Evolutionary conservation across 2,797 vertebrate species (phyloP).

Genomic region (Pipistrellus kuhlii): DNA sequence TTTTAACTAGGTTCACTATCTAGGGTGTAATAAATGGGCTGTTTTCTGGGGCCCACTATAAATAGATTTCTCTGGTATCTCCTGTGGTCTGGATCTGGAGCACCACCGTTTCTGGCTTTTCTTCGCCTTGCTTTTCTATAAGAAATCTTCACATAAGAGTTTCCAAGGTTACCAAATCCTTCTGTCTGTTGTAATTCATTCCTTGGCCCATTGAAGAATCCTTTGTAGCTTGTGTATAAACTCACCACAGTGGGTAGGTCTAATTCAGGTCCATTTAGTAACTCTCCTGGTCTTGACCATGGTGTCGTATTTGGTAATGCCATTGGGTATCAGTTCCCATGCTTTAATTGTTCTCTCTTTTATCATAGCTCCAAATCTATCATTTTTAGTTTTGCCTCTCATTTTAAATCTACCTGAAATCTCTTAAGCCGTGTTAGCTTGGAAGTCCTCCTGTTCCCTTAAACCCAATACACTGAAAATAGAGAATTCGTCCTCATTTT

Average conservation of each 20-base stretch:
- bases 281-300: not conserved
- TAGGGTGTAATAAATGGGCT: not conserved
- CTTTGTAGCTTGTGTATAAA: not conserved
- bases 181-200: not conserved
- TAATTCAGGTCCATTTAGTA: not conserved
- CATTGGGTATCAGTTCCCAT: not conserved
- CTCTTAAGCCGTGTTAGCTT: conserved; percentile 7
- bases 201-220: not conserved
- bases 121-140: conserved; percentile 13
- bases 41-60: not conserved
- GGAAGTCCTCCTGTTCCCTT: not conserved
- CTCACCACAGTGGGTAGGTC: not conserved
- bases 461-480: not conserved
- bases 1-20: conserved; percentile 32
- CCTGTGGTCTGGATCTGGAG: not conserved
- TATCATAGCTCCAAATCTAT: not conserved
- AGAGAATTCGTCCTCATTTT: not conserved
- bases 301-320: not conserved
- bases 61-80: conserved; percentile 8
- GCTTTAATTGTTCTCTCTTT: not conserved
- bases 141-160: not conserved
- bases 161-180: not conserved
- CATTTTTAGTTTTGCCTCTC: not conserved
- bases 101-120: not conserved
- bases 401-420: conserved; percentile 24